Percentiles rank a stretch among this genome's conserved stretches.
Evolutionary conservation across 2,113 vertebrate species (phyloP).

Genomic region (Aleadryas rufinucha): DNA sequence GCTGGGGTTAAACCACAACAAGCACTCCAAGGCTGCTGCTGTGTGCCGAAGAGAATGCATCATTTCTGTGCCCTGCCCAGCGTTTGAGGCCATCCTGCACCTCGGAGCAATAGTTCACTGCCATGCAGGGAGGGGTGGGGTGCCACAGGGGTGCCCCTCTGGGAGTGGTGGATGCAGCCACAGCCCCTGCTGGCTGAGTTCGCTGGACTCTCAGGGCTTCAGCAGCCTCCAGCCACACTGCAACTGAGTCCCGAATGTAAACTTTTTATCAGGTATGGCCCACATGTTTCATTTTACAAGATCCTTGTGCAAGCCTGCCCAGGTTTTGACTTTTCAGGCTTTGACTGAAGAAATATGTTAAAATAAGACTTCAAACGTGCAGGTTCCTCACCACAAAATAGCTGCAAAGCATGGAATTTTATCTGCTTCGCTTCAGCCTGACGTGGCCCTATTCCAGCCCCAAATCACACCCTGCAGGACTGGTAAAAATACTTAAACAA

Average conservation of each 20-base stretch:
- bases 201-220: neutral
- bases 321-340: neutral
- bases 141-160: neutral
- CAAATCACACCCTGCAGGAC: neutral
- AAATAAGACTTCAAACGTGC: neutral
- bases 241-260: neutral
- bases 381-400: neutral
- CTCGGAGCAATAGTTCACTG: accelerated
- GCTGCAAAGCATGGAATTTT: neutral
- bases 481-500: neutral
- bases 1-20: neutral
- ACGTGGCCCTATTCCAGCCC: neutral
- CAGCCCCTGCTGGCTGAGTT: neutral
- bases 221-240: neutral
- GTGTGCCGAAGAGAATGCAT: neutral
- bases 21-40: neutral
- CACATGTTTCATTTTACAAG: neutral
- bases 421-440: neutral
- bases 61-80: neutral
- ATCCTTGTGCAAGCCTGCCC: neutral
- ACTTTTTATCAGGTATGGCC: neutral
- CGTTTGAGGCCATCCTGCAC: neutral
- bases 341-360: neutral
- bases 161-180: neutral
- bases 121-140: neutral